Conservation (phyloP, 2,113 vertebrate genomes). For the Leptobrachium ailaonicum region DNA sequence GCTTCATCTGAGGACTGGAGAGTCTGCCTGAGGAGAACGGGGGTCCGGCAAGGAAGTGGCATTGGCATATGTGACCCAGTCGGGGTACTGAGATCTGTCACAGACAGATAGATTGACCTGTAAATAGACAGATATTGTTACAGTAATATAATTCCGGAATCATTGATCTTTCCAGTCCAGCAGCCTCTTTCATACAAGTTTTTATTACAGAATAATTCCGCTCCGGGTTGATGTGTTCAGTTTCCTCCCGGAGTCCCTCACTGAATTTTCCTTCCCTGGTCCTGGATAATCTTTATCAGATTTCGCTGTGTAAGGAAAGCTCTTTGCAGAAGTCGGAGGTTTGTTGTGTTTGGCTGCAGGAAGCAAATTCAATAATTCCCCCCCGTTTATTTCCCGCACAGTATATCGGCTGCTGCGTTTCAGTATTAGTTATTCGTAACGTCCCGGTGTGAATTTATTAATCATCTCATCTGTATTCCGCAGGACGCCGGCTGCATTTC, state of each 20-base stretch:
- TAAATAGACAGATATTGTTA: no score
- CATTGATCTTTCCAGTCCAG: neutral
- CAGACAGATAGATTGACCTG: no score
- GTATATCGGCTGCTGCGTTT: neutral
- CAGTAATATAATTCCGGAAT: no score
- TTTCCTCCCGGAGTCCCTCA: neutral
- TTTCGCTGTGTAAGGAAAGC: neutral
- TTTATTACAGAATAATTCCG: neutral
- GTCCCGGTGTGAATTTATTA: slow-evolving; percentile 33
- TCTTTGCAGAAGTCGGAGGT: neutral
- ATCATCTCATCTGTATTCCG: slow-evolving; percentile 45
- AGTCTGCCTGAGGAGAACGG: no score
- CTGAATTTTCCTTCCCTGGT: slow-evolving; percentile 7
- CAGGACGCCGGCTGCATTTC: neutral
- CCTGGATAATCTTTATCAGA: slow-evolving; percentile 26
- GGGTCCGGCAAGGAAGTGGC: no score
- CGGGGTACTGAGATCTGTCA: no score
- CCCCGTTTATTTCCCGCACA: neutral
- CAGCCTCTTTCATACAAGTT: neutral
- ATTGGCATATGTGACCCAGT: no score
- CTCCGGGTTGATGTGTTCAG: neutral
- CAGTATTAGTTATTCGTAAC: slow-evolving; percentile 11
- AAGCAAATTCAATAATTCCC: slow-evolving; percentile 40
- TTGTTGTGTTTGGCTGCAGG: slow-evolving; percentile 25
- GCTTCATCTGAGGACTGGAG: no score